Base-by-base conservation (phyloP, 2,797 vertebrate species). In the Xiphorhynchus erythropygius region DNA sequence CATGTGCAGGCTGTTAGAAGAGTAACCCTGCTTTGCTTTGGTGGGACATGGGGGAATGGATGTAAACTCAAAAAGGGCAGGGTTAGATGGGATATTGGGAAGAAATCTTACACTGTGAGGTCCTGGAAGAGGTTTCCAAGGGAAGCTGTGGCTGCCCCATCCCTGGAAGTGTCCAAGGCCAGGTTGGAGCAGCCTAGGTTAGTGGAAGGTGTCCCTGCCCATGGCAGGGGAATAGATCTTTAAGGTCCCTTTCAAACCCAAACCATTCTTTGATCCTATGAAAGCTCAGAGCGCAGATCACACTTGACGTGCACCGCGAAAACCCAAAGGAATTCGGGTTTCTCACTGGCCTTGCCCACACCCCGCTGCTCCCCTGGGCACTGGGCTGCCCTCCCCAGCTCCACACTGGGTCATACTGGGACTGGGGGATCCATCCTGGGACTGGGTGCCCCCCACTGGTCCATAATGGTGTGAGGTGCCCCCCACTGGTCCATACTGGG, bases 281-380 rank as follows among this genome's bases (percentile, higher is more conserved):
- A 50, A 71, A 78, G 14, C 37, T 52, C 44, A 37, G 57, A 30
- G 9, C 1, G 0, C 27, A 1, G 0, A 22, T 13, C 11, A 13
- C 42, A 9, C 7, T 41, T 41, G 15, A 41, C 7, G 6, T 17
- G 41, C 41, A 17, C 28, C 1, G 1, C 0, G 6, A 57, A n/a
- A 67, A 47, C 14, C 21, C 42, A 6, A 19, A 13, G 10, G 14
- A 39, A 50, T 27, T 6, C 0, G 2, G 0, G 8, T 33, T 69
- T 16, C 30, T 23, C 46, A 21, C 44, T 42, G 41, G 41, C 41
- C 41, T 42, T 18, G 41, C 41, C 13, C 41, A 41, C n/a, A 24
- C 23, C 22, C 33, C 7, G 33, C 56, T 17, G 10, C 23, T 57
- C 23, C 56, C 33, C 15, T 18, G 56, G 23, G 33, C 5, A 2